Conservation (phyloP, 1,140 invertebrate genomes). For the Penaeus japonicus region DNA sequence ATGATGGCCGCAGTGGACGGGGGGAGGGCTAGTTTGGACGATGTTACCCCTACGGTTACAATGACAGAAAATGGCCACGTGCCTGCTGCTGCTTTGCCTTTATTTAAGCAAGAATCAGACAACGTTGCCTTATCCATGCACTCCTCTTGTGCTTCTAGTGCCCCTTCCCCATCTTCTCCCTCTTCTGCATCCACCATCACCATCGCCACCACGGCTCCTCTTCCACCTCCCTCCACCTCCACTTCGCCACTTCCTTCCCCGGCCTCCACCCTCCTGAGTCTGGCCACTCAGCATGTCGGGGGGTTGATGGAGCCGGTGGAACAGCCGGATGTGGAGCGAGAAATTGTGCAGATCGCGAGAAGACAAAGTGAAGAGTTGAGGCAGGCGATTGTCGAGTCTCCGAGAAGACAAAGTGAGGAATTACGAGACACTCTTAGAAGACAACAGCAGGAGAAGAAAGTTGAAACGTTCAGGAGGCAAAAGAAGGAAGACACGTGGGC, state of each 20-base stretch:
- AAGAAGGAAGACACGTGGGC: constrained; percentile 8
- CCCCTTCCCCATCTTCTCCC: not conserved
- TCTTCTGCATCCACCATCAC: not conserved
- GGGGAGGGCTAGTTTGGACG: no score
- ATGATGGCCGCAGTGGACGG: not conserved
- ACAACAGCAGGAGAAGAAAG: not conserved
- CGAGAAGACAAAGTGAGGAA: no score
- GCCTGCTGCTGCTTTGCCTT: constrained; percentile 18
- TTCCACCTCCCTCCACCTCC: not conserved
- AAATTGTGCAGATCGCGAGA: no score
- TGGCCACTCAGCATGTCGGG: constrained; percentile 34
- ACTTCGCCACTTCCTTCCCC: constrained; percentile 17
- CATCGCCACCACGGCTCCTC: not conserved
- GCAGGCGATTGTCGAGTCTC: no score
- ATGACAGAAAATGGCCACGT: constrained; percentile 26
- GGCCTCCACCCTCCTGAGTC: constrained; percentile 11
- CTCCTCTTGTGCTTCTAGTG: not conserved
- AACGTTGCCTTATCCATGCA: constrained; percentile 45
- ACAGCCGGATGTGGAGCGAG: no score
- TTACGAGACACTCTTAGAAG: not conserved
- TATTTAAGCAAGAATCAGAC: constrained; percentile 34
- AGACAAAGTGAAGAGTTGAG: no score
- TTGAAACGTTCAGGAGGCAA: not conserved
- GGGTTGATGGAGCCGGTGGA: constrained; percentile 8
- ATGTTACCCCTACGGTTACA: not conserved